Conservation (phyloP, 2,797 vertebrate genomes). For the Phoxinus dragarum region DNA sequence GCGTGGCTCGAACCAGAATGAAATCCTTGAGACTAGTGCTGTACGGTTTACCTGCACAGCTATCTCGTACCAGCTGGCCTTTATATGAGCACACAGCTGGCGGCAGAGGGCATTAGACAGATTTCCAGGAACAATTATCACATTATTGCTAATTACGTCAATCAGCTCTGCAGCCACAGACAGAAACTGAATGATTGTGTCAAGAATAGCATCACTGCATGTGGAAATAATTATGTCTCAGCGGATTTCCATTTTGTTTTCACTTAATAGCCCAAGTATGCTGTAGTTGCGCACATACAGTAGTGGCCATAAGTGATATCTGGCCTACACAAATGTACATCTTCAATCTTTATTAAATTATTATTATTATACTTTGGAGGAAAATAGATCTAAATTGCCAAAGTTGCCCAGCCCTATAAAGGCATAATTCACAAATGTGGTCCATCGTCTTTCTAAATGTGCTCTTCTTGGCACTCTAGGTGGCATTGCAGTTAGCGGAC, state of each 20-base stretch:
- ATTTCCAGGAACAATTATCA: conserved; percentile 63
- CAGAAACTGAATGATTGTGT: conserved; percentile 17
- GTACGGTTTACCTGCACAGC: conserved; percentile 4
- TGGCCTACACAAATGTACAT: not conserved
- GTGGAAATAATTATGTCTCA: conserved; percentile 41
- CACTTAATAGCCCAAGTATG: not conserved
- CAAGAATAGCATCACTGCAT: conserved; percentile 27
- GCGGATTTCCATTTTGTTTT: not conserved
- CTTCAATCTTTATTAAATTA: not conserved
- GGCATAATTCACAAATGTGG: not conserved
- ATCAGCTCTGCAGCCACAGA: conserved; percentile 26
- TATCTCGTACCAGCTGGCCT: conserved; percentile 14
- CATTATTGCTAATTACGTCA: conserved; percentile 51
- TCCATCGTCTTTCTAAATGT: not conserved
- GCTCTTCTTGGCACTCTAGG: not conserved
- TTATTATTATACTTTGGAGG: not conserved
- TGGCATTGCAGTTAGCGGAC: not conserved
- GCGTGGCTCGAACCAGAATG: not conserved
- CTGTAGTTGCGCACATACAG: not conserved
- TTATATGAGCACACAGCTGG: conserved; percentile 21
- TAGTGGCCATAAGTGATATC: not conserved
- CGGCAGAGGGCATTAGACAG: conserved; percentile 57
- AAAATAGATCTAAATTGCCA: not conserved
- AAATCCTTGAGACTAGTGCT: not conserved
- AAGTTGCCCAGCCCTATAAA: not conserved